These are phyloP conservation scores for Platanista minor DNA, from an alignment of 2,113 vertebrate genomes.

Conservation along the genomic window DNA sequence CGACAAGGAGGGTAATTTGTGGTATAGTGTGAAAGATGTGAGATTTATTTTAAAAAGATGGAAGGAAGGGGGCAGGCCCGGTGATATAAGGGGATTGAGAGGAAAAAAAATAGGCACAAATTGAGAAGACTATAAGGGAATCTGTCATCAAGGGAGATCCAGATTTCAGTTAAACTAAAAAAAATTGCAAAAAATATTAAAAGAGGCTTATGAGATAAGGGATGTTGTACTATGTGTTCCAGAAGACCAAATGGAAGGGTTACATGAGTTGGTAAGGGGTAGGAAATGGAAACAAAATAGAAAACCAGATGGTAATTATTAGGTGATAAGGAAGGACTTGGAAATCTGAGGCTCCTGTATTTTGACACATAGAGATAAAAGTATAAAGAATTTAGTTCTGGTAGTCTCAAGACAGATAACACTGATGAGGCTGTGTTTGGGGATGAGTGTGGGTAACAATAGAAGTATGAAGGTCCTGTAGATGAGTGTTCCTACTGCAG, in stretches of 20 bases:
- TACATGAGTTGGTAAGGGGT: neutral
- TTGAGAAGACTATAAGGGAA: neutral
- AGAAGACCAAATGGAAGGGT: neutral
- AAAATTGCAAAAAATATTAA: neutral
- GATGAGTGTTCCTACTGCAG: neutral
- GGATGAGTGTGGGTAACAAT: neutral
- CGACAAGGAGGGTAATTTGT: neutral
- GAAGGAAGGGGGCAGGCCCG: neutral
- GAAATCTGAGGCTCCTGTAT: neutral
- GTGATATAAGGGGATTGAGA: neutral
- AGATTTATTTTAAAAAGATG: constrained; percentile 16
- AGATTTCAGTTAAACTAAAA: constrained; percentile 8
- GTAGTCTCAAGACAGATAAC: neutral
- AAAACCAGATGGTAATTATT: constrained; percentile 9
- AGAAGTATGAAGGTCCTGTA: neutral
- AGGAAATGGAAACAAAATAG: constrained; percentile 8
- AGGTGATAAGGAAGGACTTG: neutral
- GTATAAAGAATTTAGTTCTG: neutral
- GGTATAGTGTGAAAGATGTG: neutral
- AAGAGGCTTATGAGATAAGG: neutral
- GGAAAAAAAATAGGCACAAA: neutral
- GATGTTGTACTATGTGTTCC: neutral
- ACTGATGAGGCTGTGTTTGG: neutral
- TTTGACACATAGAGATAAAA: constrained; percentile 7
- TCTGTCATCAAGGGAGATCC: neutral